phyloP scores from a whole-genome alignment of 1,140 invertebrate species.

The Bombus picipes region DNA sequence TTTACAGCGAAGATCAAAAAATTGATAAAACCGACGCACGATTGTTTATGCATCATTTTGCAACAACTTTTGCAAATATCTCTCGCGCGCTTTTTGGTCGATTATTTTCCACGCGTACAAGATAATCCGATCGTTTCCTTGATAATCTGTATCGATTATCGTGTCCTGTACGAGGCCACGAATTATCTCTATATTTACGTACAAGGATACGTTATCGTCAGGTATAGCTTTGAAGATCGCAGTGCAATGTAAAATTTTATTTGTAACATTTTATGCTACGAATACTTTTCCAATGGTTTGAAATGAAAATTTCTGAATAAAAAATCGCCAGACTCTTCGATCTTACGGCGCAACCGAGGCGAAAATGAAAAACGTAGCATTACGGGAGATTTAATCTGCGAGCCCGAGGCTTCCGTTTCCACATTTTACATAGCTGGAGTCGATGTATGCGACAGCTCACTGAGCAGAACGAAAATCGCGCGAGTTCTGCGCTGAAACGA shows the following conservation, averaged over 20 bases:
- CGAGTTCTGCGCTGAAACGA: slow-evolving; percentile 9
- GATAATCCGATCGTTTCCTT: too few relatives aligned
- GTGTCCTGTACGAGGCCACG: too few relatives aligned
- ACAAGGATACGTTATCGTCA: too few relatives aligned
- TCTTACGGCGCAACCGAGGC: background rate
- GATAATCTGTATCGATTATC: too few relatives aligned
- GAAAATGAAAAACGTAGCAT: background rate
- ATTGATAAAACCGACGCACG: too few relatives aligned
- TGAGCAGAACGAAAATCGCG: slow-evolving; percentile 44
- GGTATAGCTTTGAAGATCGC: too few relatives aligned
- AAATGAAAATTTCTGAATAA: background rate
- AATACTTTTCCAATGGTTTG: background rate
- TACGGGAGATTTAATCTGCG: slow-evolving; percentile 3
- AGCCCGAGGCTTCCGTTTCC: slow-evolving; percentile 9
- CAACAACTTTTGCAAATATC: too few relatives aligned
- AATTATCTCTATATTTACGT: too few relatives aligned
- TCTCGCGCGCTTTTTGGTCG: too few relatives aligned
- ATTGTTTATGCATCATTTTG: too few relatives aligned
- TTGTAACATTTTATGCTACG: accelerated
- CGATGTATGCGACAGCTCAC: slow-evolving; percentile 38
- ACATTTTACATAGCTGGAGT: slow-evolving; percentile 2
- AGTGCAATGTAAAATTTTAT: background rate
- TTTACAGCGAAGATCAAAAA: too few relatives aligned
- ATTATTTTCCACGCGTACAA: too few relatives aligned
- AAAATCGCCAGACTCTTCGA: background rate